Evolutionary conservation across 2,888 invertebrate genomes (phyloP), one percentile per base, ranked within the genome.

Genomic region (Ophion ellenae): DNA sequence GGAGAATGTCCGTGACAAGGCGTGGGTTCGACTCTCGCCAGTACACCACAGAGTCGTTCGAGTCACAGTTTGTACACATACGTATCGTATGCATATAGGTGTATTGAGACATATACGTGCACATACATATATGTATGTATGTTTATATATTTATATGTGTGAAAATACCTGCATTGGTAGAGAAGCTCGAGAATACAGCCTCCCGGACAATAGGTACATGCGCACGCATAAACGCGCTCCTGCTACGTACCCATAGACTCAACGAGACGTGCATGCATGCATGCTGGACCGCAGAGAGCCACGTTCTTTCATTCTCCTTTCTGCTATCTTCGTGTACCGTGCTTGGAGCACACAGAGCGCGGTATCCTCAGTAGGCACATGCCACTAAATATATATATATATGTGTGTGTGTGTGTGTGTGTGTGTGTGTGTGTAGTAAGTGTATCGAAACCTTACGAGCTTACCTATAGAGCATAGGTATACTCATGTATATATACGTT

Each of bases 1-100:
- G 79, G 85, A 81, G 85, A 85, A 85, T 85, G 85, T 85, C 82
- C 82, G 82, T 85, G 85, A 85, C 82, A 85, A 85, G 85, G 85
- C 85, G 85, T 85, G 85, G 85, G 85, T 85, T 85, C 85, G 78
- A 81, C 36, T 78, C 75, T 82, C 75, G 57, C 78, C 59, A 59
- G 78, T 70, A 83, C 82, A 78, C 47, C 70, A 53, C 73, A 73
- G 14, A 73, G 36, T 36, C 20, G 67, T 45, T 67, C 40, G 20
- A 67, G 67, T 20, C 45, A 45, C 64, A 66, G 28, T 66, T 66
- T 66, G 32, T 17, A 70, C 53, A 57, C 28, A 70, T 17, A 53
- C n/a, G 47, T 69, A 47, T 14, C 45, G n/a, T 61, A 61, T 9
- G 9, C 40, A 40, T 61, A 20, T 61, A 20, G 57, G 57, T 61